A percentile compares a stretch with the other conserved stretches of the same genome.
Conservation (phyloP, 2,888 invertebrate genomes). For the Microplitis deprimator region DNA sequence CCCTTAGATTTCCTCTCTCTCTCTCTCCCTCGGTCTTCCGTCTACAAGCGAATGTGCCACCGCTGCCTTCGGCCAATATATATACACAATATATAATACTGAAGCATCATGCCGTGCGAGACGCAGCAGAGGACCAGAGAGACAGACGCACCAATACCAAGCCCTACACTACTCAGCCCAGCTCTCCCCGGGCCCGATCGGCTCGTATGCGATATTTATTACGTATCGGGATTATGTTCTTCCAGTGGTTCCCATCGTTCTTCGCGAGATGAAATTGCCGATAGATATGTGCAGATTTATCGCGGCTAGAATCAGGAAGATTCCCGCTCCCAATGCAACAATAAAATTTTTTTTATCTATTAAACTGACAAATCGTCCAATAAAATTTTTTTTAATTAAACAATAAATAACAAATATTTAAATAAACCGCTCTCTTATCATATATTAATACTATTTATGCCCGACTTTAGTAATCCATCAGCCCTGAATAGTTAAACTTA, state of each 20-base stretch:
- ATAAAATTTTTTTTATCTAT: conserved; percentile 23
- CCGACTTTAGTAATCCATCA: no score
- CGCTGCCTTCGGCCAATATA: conserved; percentile 7
- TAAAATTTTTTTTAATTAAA: not conserved
- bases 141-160: conserved; percentile 63
- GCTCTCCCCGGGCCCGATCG: conserved; percentile 35
- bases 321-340: conserved; percentile 8
- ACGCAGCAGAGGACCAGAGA: conserved; percentile 57
- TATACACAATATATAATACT: conserved; percentile 16
- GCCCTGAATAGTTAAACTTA: no score
- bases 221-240: conserved; percentile 66
- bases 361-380: conserved; percentile 21
- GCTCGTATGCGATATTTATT: conserved; percentile 62
- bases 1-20: conserved; percentile 63
- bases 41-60: conserved; percentile 67
- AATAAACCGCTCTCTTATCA: no score
- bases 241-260: conserved; percentile 45
- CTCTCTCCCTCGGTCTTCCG: conserved; percentile 59
- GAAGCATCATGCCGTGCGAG: conserved; percentile 29
- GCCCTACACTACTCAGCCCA: not conserved
- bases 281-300: conserved; percentile 35
- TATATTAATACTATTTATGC: no score
- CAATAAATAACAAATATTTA: not conserved
- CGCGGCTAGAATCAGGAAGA: conserved; percentile 23
- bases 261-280: conserved; percentile 36